phyloP scores from a whole-genome alignment of 2,797 vertebrate species.

The Coranthus polyacanthus region DNA sequence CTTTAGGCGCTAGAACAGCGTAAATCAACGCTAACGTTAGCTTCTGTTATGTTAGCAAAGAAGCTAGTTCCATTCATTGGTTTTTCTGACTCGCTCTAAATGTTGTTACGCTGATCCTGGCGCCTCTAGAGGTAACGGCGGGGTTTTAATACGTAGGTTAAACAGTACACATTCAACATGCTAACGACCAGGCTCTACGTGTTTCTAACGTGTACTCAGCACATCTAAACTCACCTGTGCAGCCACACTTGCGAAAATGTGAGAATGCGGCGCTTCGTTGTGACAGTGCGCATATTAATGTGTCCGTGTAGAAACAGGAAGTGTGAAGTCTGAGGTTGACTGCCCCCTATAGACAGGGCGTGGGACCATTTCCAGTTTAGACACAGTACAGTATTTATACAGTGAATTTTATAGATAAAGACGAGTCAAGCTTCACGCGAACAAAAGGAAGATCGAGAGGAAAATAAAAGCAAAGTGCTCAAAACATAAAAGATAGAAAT shows the following conservation, averaged over 20 bases:
- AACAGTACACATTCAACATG: not conserved
- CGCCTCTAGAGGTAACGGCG: rapidly evolving
- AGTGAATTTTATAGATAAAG: too few species aligned
- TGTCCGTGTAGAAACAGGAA: slow-evolving; percentile 68
- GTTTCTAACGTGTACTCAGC: rapidly evolving
- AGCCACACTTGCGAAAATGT: slow-evolving; percentile 61
- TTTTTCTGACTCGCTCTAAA: not conserved
- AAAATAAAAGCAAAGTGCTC: too few species aligned
- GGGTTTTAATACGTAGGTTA: rapidly evolving
- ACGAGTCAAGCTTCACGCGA: too few species aligned
- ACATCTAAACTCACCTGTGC: slow-evolving; percentile 62
- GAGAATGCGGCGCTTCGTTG: slow-evolving; percentile 75
- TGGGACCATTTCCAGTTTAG: too few species aligned
- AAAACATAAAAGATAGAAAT: too few species aligned
- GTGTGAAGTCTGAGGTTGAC: rapidly evolving
- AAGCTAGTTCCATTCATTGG: slow-evolving; percentile 66
- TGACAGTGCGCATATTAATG: slow-evolving; percentile 43
- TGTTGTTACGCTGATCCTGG: rapidly evolving
- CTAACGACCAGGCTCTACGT: not conserved
- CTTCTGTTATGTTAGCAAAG: slow-evolving; percentile 61
- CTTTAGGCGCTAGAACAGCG: rapidly evolving
- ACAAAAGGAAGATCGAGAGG: too few species aligned
- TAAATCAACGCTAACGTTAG: slow-evolving; percentile 35
- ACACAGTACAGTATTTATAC: too few species aligned
- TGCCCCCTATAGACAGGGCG: slow-evolving; percentile 24